Evolutionary conservation across 2,888 invertebrate genomes (phyloP).

Genomic region (Tethea ocularis): DNA sequence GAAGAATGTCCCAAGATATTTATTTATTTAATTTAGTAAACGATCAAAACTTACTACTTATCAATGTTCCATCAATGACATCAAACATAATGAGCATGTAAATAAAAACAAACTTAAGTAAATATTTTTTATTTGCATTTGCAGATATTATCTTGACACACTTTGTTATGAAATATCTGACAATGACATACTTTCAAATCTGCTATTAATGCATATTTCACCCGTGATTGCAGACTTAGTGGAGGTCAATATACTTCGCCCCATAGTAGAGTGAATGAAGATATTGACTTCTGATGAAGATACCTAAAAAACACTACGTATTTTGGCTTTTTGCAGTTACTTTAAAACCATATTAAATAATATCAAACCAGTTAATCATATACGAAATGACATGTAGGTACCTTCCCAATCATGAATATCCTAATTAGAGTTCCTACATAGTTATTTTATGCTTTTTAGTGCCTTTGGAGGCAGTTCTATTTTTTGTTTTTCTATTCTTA

Average conservation of each 20-base stretch:
- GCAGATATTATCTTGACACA: conserved; percentile 55
- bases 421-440: too few relatives aligned
- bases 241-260: conserved; percentile 29
- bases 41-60: not conserved
- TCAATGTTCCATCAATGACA: not conserved
- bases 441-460: too few relatives aligned
- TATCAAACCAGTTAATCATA: too few relatives aligned
- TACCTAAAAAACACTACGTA: too few relatives aligned
- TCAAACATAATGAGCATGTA: not conserved
- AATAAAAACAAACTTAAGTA: not conserved
- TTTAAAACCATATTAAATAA: too few relatives aligned
- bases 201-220: conserved; percentile 43
- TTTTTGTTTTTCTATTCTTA: too few relatives aligned
- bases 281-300: not conserved
- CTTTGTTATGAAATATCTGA: conserved; percentile 57
- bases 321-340: too few relatives aligned
- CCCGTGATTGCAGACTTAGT: conserved; percentile 13
- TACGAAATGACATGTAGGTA: too few relatives aligned
- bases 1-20: too few relatives aligned
- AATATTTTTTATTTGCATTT: conserved; percentile 17
- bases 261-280: conserved; percentile 14
- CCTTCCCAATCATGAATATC: too few relatives aligned
- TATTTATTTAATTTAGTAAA: not conserved
- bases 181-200: conserved; percentile 74
- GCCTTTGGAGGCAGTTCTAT: too few relatives aligned